These are phyloP conservation scores for Acromyrmex echinatior DNA, from an alignment of 1,140 invertebrate species.

Conservation along the genomic window DNA sequence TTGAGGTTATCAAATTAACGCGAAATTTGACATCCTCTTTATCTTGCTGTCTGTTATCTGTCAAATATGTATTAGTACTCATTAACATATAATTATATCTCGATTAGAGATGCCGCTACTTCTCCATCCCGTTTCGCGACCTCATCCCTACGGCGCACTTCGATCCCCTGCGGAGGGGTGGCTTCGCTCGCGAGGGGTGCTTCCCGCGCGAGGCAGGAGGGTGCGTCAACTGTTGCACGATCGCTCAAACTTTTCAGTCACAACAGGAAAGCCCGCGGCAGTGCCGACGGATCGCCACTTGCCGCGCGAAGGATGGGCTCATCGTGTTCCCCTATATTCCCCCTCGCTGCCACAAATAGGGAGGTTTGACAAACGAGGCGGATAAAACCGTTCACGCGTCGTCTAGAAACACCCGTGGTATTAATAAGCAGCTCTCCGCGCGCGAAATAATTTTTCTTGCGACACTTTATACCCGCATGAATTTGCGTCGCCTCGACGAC, in stretches of 20 bases:
- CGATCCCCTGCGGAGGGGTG: constrained; percentile 28
- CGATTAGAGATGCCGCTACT: constrained; percentile 23
- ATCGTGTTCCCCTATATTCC: not conserved
- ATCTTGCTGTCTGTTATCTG: not conserved
- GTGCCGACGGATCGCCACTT: constrained; percentile 52
- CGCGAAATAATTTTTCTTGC: constrained; percentile 44
- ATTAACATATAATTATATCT: constrained; percentile 6
- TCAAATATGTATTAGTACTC: not conserved
- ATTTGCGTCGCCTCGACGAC: not conserved
- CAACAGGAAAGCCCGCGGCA: constrained; percentile 65
- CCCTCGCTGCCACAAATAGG: constrained; percentile 4
- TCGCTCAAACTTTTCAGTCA: constrained; percentile 79
- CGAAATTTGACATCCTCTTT: not conserved
- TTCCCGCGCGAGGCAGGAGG: constrained; percentile 59
- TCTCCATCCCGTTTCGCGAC: constrained; percentile 10
- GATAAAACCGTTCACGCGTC: constrained; percentile 64
- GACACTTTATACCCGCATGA: constrained; percentile 3
- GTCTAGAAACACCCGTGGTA: constrained; percentile 24
- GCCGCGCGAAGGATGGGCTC: constrained; percentile 43
- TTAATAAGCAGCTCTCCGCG: constrained; percentile 55
- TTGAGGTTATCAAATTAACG: constrained; percentile 5
- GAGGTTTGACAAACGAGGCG: constrained; percentile 60
- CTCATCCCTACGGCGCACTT: constrained; percentile 8
- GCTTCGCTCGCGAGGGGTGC: constrained; percentile 41
- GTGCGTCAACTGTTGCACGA: constrained; percentile 81